phyloP scores from a whole-genome alignment of 2,888 invertebrate genomes.

The Cyaniris semiargus region DNA sequence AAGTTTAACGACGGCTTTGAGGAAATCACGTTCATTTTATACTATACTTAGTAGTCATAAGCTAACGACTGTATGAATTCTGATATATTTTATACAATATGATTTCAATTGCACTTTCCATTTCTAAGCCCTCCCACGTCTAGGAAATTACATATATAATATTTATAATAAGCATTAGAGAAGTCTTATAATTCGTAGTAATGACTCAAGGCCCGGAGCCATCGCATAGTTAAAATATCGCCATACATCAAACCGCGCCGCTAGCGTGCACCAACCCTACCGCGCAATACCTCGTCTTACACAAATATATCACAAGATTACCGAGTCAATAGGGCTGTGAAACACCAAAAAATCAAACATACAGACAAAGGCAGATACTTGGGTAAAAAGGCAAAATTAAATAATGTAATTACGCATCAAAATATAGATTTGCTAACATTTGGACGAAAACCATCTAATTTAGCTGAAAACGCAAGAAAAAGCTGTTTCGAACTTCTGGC shows the following conservation, averaged over 20 bases:
- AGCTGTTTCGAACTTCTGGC: background rate
- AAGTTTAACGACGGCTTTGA: background rate
- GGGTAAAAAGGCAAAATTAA: background rate
- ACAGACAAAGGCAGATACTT: background rate
- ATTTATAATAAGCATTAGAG: constrained; percentile 39
- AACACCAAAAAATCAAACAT: background rate
- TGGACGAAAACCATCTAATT: background rate
- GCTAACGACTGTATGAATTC: background rate
- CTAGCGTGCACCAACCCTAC: constrained; percentile 35
- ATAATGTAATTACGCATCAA: no score
- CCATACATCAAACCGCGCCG: constrained; percentile 41
- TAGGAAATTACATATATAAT: constrained; percentile 35
- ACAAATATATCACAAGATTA: constrained; percentile 33
- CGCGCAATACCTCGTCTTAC: constrained; percentile 33
- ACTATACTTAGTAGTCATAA: background rate
- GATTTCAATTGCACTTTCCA: constrained; percentile 5
- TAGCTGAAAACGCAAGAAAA: background rate
- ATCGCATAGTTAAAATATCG: constrained; percentile 42
- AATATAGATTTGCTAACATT: no score
- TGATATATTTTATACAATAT: background rate
- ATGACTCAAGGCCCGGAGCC: constrained; percentile 38
- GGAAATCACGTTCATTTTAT: constrained; percentile 5
- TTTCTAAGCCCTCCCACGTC: constrained; percentile 9
- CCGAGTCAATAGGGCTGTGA: background rate
- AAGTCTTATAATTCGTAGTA: constrained; percentile 41